Conservation (phyloP, 2,113 vertebrate species). For the Chrysemys picta region DNA sequence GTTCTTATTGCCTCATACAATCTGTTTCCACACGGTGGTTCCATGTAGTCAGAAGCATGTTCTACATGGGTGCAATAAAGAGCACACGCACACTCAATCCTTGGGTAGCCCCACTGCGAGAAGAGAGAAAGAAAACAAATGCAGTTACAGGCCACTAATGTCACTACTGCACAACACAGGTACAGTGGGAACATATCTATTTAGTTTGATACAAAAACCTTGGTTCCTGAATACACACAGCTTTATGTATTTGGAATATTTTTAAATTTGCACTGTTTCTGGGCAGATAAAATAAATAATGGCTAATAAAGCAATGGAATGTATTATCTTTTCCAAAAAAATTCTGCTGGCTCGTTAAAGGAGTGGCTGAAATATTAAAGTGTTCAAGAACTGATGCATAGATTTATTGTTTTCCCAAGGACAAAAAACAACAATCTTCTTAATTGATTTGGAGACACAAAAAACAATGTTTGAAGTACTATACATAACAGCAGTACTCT, state of each 20-base stretch:
- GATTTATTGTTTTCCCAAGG: background rate
- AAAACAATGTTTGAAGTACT: background rate
- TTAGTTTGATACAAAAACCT: background rate
- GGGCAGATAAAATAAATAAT: background rate
- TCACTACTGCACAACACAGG: background rate
- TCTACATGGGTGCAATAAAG: background rate
- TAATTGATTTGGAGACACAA: background rate
- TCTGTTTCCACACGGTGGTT: background rate
- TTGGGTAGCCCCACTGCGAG: background rate
- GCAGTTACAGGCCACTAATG: background rate
- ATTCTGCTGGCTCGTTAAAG: background rate
- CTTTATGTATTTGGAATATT: background rate
- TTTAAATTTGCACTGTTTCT: background rate
- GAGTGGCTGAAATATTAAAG: background rate
- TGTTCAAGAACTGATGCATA: background rate
- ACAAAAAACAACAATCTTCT: background rate
- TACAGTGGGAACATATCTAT: background rate
- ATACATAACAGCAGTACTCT: background rate
- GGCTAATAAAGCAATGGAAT: background rate
- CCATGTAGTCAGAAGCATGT: background rate
- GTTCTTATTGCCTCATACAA: constrained; percentile 1
- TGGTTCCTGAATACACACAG: background rate
- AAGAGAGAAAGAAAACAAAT: background rate
- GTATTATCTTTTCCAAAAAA: background rate
- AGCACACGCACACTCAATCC: background rate